Evolutionary conservation across 2,113 vertebrate species (phyloP), one percentile per base, ranked within the genome.

Genomic region (Neomonachus schauinslandi): DNA sequence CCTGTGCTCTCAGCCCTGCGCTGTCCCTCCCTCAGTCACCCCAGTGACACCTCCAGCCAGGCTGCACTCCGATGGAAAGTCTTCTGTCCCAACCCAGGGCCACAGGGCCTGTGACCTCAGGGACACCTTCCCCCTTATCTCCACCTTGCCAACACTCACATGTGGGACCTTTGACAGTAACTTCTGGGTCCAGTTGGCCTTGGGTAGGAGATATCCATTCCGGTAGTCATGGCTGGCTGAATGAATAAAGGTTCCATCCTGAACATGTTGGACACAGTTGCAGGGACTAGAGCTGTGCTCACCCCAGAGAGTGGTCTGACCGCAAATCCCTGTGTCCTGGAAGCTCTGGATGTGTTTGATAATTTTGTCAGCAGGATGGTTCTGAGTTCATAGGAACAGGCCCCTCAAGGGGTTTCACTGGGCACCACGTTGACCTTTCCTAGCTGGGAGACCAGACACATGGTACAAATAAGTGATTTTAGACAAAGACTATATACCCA

Each of bases 401-500:
- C 33, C 7, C 67, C 33, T 69, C 65, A 69, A 69, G 0, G 36
- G 16, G 33, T 18, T 18, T n/a, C 33, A 67, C 16, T n/a, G 33
- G 33, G 1, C 16, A 69, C 31, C 67, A n/a, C 7, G 1, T n/a
- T n/a, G 33, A 4, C 65, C 33, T 69, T 69, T 69, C 67, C 16
- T 19, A 69, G 7, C 0, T n/a, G 33, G 31, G 33, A 19, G 33
- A 69, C 0, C 16, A 69, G 67, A 2, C 15, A 4, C 7, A 10
- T 1, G 1, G 0, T 67, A 67, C 5, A 33, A 67, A 67, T 67
- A 67, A 7, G 6, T 16, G 31, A 67, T 33, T 33, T 33, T 67
- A 67, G 31, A 67, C 16, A 67, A 16, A 33, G 14, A 36, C 36
- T 33, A 33, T 33, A 33, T 67, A 67, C 2, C 14, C 31, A 4